These are phyloP conservation scores for Tetraneura akinire DNA, from an alignment of 1,140 invertebrate species.

Conservation along the genomic window DNA sequence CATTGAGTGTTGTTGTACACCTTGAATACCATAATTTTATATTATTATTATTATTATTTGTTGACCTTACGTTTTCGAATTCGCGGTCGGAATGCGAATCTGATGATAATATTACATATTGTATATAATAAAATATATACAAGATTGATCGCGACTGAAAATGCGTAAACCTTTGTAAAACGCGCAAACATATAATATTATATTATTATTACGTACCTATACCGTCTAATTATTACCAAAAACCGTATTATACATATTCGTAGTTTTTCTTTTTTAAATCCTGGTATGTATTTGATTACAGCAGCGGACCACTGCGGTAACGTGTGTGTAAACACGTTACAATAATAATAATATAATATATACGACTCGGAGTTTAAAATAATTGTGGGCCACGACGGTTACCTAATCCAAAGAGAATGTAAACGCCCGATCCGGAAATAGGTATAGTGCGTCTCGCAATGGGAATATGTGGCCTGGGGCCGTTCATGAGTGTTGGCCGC, in stretches of 20 bases:
- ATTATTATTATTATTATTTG: not conserved
- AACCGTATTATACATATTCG: not conserved
- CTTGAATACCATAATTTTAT: not conserved
- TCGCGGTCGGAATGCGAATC: conserved; percentile 36
- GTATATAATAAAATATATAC: too few relatives aligned
- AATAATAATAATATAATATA: not conserved
- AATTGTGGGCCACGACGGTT: conserved; percentile 5
- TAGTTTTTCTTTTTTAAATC: not conserved
- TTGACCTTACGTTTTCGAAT: conserved; percentile 28
- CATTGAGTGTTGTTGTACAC: not conserved
- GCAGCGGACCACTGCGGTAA: too few relatives aligned
- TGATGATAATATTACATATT: too few relatives aligned
- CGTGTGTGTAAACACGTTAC: not conserved
- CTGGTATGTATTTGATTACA: too few relatives aligned
- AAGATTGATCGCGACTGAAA: too few relatives aligned
- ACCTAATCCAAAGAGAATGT: conserved; percentile 48
- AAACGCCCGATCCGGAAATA: conserved; percentile 36
- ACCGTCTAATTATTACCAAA: too few relatives aligned
- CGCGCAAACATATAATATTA: too few relatives aligned
- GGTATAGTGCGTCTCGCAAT: not conserved
- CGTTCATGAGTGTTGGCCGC: not conserved
- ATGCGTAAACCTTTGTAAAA: too few relatives aligned
- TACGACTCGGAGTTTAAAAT: too few relatives aligned
- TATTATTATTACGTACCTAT: too few relatives aligned
- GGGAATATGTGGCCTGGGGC: not conserved